Base-by-base conservation (phyloP, 2,888 invertebrate genomes). In the Tolmerus cingulatus region DNA sequence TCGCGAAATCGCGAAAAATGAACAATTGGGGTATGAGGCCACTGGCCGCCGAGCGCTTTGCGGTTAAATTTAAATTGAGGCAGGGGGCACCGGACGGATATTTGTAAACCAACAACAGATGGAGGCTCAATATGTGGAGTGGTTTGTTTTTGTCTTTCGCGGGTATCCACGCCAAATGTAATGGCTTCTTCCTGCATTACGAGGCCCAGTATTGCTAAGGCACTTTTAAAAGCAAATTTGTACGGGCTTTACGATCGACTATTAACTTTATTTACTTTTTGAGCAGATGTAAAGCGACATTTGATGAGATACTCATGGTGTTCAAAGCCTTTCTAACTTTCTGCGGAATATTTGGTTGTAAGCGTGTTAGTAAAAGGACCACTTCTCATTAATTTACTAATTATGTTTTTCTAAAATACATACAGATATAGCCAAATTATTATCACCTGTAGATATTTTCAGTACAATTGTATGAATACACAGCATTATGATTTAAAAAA, bases 1-100 rank as follows among this genome's bases (percentile, higher is more conserved):
- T 81, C n/a, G 81, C 81, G 81, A 81, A 81, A 81, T 81, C n/a
- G 81, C 81, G 81, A 81, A 81, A 81, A 81, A 51, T 81, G 76
- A 81, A 81, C 27, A 81, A 81, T 81, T 81, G 81, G 81, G 81
- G 30, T 81, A 55, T 81, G 55, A 81, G 81, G 81, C 81, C 81
- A 81, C 30, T 81, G 81, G 40, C 81, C 81, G 81, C 51, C 30
- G 55, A 43, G 30, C 9, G 51, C 55, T 81, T 27, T 46, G 8
- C n/a, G 27, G n/a, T 43, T 81, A 81, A 55, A 55, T 27, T 30
- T 51, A 51, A 81, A 43, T 51, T 51, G 27, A 81, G 46, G 27
- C 55, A 81, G 43, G 81, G 78, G 81, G 81, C 19, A 55, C 27
- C 81, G 51, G 81, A 81, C 81, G 55, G 34, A 81, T 55, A 81